A percentile compares a stretch with the other conserved stretches of the same genome.
These are phyloP conservation scores for Sesia bembeciformis DNA, from an alignment of 2,888 invertebrate species.

Conservation along the genomic window DNA sequence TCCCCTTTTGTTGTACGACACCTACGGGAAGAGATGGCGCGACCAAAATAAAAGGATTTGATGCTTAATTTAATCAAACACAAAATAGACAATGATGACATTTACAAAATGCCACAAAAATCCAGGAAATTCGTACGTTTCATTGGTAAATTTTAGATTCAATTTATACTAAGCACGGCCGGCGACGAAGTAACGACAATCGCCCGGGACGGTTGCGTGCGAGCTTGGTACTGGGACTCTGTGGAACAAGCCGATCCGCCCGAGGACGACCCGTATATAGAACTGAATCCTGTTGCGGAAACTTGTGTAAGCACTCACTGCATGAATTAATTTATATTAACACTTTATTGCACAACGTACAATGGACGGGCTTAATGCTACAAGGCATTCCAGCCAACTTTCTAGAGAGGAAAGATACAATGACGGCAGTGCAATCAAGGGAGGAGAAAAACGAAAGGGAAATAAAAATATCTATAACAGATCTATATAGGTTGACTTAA, in stretches of 20 bases:
- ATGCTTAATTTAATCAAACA: too few relatives aligned
- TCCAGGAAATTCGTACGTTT: too few relatives aligned
- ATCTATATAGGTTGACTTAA: too few relatives aligned
- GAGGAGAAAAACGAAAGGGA: too few relatives aligned
- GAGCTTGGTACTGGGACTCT: constrained; percentile 92
- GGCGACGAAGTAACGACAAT: constrained; percentile 62
- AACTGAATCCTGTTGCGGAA: constrained; percentile 91
- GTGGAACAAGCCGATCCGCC: constrained; percentile 91
- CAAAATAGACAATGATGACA: too few relatives aligned
- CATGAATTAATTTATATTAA: not conserved
- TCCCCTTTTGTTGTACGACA: too few relatives aligned
- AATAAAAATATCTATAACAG: too few relatives aligned
- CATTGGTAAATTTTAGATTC: constrained; percentile 34
- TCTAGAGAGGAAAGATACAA: not conserved
- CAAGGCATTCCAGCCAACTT: not conserved
- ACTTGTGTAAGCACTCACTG: constrained; percentile 61
- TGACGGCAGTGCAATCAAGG: too few relatives aligned
- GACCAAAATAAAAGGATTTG: too few relatives aligned
- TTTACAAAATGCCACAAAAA: too few relatives aligned
- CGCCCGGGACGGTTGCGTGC: constrained; percentile 84
- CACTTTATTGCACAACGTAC: not conserved
- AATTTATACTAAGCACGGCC: constrained; percentile 58
- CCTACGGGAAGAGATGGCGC: too few relatives aligned
- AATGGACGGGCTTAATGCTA: not conserved
- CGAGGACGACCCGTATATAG: constrained; percentile 85